Base-by-base conservation (phyloP, 2,888 invertebrate species). In the Sinelater perroti region DNA sequence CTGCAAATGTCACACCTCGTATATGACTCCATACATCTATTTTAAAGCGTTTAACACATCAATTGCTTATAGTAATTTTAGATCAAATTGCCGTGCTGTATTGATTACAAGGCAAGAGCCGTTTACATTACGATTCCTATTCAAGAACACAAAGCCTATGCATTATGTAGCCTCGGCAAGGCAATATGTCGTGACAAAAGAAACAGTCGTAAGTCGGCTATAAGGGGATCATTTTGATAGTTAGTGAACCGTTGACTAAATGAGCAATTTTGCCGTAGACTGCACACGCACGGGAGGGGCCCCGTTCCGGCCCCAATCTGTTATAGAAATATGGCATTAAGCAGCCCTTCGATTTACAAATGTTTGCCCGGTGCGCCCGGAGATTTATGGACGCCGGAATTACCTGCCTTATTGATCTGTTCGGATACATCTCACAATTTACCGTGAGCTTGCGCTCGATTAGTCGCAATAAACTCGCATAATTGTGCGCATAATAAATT, bases 181-280 rank as follows among this genome's bases (percentile, higher is more conserved):
- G 47, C 21, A 40, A 42, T 17, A 42, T 42, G 18, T 24, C 18
- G 56, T 51, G 36, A 58, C 54, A 49, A 44, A 47, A 44, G 49
- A 44, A 53, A 42, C 53, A 47, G 49, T 54, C 58, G 47, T 55
- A 56, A 56, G 33, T 56, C 20, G 44, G 21, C 21, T 44, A 51
- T 51, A 53, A 60, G 26, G 54, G 65, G 62, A 70, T 72, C 67
- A 72, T 75, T 75, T 73, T 71, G 71, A 72, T 71, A 70, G 74
- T 74, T 72, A 73, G 66, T 73, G 72, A 71, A 73, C 68, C 75
- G 73, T 72, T 70, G 68, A 71, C 72, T 73, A 71, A 73, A 74
- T 73, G 69, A 71, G 72, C 73, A 75, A 74, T 74, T 74, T 73
- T 70, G 71, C 72, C 65, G 68, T 72, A 72, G 66, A 68, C 67